A percentile compares a stretch with the other conserved stretches of the same genome.
These are phyloP conservation scores for Forbesichthys papilliferus DNA, from an alignment of 2,113 vertebrate genomes.

Conservation along the genomic window DNA sequence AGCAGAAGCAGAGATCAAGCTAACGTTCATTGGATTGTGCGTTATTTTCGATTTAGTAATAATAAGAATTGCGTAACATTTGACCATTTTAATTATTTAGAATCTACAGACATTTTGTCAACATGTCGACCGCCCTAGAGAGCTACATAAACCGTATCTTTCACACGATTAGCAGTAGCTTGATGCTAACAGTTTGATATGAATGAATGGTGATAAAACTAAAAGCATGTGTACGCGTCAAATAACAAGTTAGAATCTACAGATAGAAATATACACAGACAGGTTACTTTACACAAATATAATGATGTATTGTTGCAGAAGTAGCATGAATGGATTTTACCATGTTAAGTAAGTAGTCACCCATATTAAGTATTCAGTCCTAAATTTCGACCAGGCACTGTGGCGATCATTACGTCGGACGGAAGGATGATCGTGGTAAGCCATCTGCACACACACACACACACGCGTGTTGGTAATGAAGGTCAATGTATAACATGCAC, in stretches of 20 bases:
- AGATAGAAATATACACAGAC: not conserved
- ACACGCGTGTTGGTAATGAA: no score
- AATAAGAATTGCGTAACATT: not conserved
- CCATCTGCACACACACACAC: slow-evolving; percentile 11
- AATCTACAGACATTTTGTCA: not conserved
- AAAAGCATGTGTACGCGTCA: not conserved
- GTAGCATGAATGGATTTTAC: not conserved
- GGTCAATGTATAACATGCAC: not conserved
- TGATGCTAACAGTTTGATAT: not conserved
- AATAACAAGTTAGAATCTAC: no score
- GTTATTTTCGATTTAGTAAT: not conserved
- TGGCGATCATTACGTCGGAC: slow-evolving; percentile 95
- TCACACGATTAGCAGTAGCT: not conserved
- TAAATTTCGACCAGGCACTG: slow-evolving; percentile 86
- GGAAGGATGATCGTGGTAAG: slow-evolving; percentile 98
- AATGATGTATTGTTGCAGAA: not conserved
- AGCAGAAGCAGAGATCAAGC: not conserved
- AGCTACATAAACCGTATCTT: slow-evolving; percentile 84
- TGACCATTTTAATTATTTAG: not conserved
- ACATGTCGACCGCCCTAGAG: slow-evolving; percentile 80
- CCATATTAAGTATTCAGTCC: slow-evolving; percentile 43
- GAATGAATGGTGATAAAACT: not conserved
- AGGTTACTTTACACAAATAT: no score
- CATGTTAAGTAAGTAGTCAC: no score
- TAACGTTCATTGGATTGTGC: not conserved